These are phyloP conservation scores for Oryzias javanicus DNA, from an alignment of 2,113 vertebrate genomes.

Conservation along the genomic window DNA sequence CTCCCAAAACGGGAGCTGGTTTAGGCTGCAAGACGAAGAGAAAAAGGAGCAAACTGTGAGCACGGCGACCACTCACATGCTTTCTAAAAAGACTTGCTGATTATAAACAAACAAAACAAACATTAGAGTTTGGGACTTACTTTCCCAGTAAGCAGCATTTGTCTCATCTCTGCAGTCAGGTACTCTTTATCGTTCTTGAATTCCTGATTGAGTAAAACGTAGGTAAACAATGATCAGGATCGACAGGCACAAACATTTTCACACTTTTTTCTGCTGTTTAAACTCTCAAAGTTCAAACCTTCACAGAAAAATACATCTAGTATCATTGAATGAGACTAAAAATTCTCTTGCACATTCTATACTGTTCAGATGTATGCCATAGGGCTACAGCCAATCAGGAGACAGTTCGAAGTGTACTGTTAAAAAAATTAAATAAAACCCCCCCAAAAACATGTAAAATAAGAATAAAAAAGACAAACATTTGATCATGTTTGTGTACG, in stretches of 20 bases:
- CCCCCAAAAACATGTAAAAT: too few species aligned
- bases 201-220: constrained; percentile 77
- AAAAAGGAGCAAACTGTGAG: not conserved
- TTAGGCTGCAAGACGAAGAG: constrained; percentile 79
- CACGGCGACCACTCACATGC: not conserved
- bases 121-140: constrained; percentile 64
- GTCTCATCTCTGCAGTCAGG: constrained; percentile 88
- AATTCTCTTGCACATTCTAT: too few species aligned
- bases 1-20: constrained; percentile 86
- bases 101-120: not conserved
- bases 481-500: not conserved
- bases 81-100: not conserved
- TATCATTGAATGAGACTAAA: too few species aligned
- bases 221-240: not conserved
- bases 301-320: too few species aligned
- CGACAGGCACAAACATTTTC: too few species aligned
- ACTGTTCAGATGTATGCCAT: too few species aligned
- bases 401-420: too few species aligned
- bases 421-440: too few species aligned
- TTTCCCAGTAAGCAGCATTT: constrained; percentile 94
- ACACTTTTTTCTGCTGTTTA: too few species aligned
- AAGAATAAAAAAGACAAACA: too few species aligned
- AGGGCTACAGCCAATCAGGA: too few species aligned
- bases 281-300: too few species aligned
- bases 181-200: constrained; percentile 95